Conservation (phyloP, 1,140 invertebrate species). For the Euura lappo region DNA sequence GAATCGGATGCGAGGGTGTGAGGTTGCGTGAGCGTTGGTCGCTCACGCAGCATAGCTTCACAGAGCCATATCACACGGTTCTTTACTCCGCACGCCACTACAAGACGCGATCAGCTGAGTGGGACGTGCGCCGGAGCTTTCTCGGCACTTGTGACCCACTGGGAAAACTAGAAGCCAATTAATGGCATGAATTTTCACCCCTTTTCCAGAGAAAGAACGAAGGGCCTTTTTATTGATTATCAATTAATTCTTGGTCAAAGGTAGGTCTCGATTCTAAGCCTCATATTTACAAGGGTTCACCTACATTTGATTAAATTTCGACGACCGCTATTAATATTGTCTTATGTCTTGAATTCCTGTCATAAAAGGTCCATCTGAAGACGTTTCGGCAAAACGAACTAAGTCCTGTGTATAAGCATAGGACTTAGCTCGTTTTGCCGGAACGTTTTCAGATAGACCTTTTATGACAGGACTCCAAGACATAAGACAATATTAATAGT, state of each 20-base stretch:
- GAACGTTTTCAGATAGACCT: too few species aligned
- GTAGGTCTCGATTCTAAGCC: too few species aligned
- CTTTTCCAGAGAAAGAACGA: not conserved
- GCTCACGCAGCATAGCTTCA: not conserved
- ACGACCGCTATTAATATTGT: too few species aligned
- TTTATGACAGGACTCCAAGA: too few species aligned
- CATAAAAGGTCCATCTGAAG: too few species aligned
- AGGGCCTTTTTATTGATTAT: not conserved
- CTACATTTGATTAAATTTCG: too few species aligned
- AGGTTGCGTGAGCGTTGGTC: not conserved
- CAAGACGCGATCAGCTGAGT: slow-evolving; percentile 50
- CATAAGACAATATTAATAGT: too few species aligned
- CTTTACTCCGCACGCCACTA: slow-evolving; percentile 34
- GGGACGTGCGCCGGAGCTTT: slow-evolving; percentile 44
- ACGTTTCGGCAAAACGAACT: too few species aligned
- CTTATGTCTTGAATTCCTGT: too few species aligned
- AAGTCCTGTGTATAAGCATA: too few species aligned
- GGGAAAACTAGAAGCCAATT: slow-evolving; percentile 35
- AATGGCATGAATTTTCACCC: not conserved
- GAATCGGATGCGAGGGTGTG: slow-evolving; percentile 7
- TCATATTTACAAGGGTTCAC: too few species aligned
- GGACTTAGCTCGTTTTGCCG: too few species aligned
- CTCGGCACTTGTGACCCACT: slow-evolving; percentile 56
- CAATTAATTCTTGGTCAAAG: not conserved
- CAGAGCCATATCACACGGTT: not conserved